Percentiles rank a stretch among this genome's conserved stretches.
phyloP scores from a whole-genome alignment of 2,797 vertebrate genomes.

The Balearica regulorum region DNA sequence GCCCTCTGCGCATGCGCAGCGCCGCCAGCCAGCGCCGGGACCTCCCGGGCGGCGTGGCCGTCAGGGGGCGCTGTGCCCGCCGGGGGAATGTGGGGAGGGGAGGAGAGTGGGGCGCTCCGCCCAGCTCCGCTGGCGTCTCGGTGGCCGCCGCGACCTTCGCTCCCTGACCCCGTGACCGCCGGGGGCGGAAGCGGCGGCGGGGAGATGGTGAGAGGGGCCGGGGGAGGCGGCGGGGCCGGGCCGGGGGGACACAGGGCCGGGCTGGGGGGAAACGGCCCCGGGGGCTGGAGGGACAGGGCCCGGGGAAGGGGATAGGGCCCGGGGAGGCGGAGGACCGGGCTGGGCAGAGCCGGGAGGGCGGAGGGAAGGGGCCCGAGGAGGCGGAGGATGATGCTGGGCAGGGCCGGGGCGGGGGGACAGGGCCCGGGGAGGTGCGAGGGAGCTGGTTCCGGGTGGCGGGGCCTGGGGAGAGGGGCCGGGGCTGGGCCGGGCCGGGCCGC shows the following conservation, averaged over 20 bases:
- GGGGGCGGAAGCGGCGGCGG: neutral
- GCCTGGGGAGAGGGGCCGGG: neutral
- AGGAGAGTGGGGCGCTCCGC: neutral
- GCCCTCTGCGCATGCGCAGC: neutral
- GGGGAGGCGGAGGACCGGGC: neutral
- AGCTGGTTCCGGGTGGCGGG: neutral
- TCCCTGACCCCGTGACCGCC: neutral
- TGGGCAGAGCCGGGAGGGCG: neutral
- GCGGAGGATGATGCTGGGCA: neutral
- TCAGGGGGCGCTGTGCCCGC: neutral
- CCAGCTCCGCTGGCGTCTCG: neutral
- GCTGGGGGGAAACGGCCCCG: no score
- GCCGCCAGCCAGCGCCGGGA: rapidly evolving
- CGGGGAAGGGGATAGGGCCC: neutral
- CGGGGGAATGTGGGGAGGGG: no score
- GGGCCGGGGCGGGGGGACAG: no score
- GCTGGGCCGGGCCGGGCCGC: no score
- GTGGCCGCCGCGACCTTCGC: neutral
- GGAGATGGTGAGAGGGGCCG: constrained; percentile 36
- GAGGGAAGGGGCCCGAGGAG: neutral
- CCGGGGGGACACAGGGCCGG: no score
- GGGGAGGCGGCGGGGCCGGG: neutral
- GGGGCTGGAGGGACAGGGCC: neutral
- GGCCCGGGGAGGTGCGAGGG: neutral
- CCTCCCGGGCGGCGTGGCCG: neutral